Evolutionary conservation across 2,888 invertebrate species (phyloP).

Genomic region (Eupithecia pulchellata): DNA sequence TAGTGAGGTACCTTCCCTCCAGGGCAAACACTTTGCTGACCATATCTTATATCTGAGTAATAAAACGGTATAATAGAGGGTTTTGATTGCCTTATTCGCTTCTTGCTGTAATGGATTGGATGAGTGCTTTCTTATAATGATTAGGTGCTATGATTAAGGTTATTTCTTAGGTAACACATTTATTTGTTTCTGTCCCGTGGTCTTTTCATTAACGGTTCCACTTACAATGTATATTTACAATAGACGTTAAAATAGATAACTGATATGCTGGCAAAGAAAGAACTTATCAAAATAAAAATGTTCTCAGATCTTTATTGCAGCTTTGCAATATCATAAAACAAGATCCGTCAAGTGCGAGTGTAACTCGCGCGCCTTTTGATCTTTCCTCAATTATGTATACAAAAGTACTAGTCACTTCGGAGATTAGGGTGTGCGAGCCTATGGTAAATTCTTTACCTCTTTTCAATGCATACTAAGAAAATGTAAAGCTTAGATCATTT

Average conservation of each 20-base stretch:
- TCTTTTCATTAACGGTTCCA: neutral
- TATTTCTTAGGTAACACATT: neutral
- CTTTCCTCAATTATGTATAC: too few species aligned
- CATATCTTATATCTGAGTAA: slow-evolving; percentile 71
- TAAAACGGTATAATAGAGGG: slow-evolving; percentile 64
- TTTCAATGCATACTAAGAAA: too few species aligned
- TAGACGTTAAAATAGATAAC: neutral
- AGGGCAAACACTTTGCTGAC: slow-evolving; percentile 72
- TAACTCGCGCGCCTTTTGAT: too few species aligned
- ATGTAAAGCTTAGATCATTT: too few species aligned
- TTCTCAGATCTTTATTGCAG: neutral
- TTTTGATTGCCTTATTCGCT: slow-evolving; percentile 56
- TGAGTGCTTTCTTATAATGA: slow-evolving; percentile 14
- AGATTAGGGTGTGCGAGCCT: too few species aligned
- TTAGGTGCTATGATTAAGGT: neutral
- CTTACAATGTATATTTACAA: too few species aligned
- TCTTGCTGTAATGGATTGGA: slow-evolving; percentile 46
- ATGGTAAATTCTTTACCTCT: too few species aligned
- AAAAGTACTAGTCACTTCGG: too few species aligned
- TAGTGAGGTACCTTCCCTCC: slow-evolving; percentile 69
- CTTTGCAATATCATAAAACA: neutral
- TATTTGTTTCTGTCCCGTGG: neutral
- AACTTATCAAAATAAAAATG: neutral
- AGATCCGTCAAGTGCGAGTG: too few species aligned
- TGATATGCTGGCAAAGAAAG: neutral